Evolutionary conservation across 2,888 invertebrate genomes (phyloP).

Genomic region (Ochropacha duplaris): DNA sequence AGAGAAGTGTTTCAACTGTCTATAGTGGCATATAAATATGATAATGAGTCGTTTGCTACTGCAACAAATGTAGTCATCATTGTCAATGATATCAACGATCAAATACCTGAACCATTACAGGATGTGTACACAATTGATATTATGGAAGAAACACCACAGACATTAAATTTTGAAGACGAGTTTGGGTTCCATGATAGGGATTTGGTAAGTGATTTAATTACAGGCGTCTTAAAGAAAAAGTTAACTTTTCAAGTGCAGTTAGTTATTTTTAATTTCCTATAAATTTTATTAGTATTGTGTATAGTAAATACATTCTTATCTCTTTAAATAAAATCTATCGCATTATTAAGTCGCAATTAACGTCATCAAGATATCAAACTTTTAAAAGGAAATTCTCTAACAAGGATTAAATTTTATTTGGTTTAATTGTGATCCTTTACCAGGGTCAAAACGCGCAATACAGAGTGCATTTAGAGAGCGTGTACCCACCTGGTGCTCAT

Average conservation of each 20-base stretch:
- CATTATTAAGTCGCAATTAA: neutral
- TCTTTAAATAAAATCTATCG: neutral
- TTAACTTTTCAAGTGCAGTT: neutral
- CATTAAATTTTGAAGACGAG: slow-evolving; percentile 64
- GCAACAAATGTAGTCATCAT: slow-evolving; percentile 66
- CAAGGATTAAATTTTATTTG: no score
- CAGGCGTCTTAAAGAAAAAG: no score
- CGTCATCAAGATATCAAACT: no score
- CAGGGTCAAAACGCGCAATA: slow-evolving; percentile 85
- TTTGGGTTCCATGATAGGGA: slow-evolving; percentile 82
- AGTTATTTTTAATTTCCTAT: no score
- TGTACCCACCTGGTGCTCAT: slow-evolving; percentile 54
- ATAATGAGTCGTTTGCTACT: slow-evolving; percentile 54
- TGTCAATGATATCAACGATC: slow-evolving; percentile 85
- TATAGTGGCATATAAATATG: slow-evolving; percentile 73
- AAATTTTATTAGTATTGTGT: no score
- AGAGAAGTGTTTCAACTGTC: slow-evolving; percentile 72
- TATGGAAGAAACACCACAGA: slow-evolving; percentile 79
- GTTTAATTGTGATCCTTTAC: no score
- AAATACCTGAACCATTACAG: slow-evolving; percentile 79
- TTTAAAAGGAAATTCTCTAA: no score
- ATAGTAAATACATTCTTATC: neutral
- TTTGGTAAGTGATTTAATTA: slow-evolving; percentile 59
- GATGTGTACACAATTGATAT: slow-evolving; percentile 61
- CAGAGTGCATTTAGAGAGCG: slow-evolving; percentile 65